phyloP scores from a whole-genome alignment of 2,113 vertebrate genomes.

The Capra hircus region DNA sequence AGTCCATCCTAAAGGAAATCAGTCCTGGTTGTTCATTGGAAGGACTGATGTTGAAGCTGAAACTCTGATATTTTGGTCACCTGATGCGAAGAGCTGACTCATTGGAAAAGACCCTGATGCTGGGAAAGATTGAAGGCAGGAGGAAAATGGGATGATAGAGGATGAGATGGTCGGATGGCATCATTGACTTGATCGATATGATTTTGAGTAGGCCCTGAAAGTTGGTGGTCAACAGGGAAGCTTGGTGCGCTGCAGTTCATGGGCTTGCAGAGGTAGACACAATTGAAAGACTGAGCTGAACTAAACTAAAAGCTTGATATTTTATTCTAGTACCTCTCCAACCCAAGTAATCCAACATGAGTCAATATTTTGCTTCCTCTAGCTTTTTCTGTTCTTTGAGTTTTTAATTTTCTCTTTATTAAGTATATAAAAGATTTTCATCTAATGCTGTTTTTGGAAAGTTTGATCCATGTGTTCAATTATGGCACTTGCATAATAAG shows the following conservation, averaged over 20 bases:
- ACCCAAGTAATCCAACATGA: too few relatives aligned
- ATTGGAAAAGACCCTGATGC: neutral
- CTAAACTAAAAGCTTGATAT: neutral
- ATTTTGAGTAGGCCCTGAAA: neutral
- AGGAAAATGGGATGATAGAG: neutral
- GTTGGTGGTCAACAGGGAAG: neutral
- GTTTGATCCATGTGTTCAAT: neutral
- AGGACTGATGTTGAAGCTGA: neutral
- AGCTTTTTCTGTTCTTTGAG: neutral
- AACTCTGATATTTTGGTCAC: neutral
- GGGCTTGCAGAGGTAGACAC: neutral
- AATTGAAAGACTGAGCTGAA: neutral
- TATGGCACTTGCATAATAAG: neutral
- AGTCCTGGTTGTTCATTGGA: neutral
- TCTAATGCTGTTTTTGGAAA: neutral
- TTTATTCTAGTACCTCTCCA: neutral
- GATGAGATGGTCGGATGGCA: neutral
- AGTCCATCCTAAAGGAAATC: neutral
- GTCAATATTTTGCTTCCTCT: neutral
- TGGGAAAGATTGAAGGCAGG: neutral
- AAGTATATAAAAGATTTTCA: neutral
- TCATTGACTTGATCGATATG: rapidly evolving
- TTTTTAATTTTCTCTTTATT: neutral
- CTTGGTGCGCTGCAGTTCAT: neutral
- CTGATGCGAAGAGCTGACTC: neutral